Conservation (phyloP, 2,113 vertebrate genomes). For the Ascaphus truei region DNA sequence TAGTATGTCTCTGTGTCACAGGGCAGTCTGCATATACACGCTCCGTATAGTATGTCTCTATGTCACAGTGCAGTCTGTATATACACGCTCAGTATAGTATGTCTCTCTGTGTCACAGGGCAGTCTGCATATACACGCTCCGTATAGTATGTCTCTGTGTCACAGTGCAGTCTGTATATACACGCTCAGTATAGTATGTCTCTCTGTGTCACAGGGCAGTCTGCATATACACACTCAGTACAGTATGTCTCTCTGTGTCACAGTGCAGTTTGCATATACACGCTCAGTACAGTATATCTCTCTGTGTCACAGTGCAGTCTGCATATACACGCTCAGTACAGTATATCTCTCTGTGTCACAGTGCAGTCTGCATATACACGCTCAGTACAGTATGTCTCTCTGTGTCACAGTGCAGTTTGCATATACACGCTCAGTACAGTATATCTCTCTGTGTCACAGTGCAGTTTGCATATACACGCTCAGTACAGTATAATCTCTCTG, state of each 20-base stretch:
- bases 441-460: conserved; percentile 75
- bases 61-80: not conserved
- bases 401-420: not conserved
- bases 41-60: conserved; percentile 84
- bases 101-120: conserved; percentile 75
- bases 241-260: conserved; percentile 77
- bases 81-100: not conserved
- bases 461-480: conserved; percentile 87
- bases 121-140: conserved; percentile 88
- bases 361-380: conserved; percentile 90
- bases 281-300: not conserved
- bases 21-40: conserved; percentile 90
- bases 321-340: conserved; percentile 90
- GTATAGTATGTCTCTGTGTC: conserved; percentile 88
- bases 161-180: too few species aligned
- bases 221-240: conserved; percentile 87
- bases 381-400: conserved; percentile 84
- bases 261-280: not conserved
- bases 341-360: conserved; percentile 71
- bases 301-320: conserved; percentile 80
- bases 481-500: conserved; percentile 80
- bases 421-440: not conserved
- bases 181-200: conserved; percentile 53
- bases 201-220: conserved; percentile 74
- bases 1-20: conserved; percentile 66